Conservation (phyloP, 2,797 vertebrate species). For the Aplochiton taeniatus region DNA sequence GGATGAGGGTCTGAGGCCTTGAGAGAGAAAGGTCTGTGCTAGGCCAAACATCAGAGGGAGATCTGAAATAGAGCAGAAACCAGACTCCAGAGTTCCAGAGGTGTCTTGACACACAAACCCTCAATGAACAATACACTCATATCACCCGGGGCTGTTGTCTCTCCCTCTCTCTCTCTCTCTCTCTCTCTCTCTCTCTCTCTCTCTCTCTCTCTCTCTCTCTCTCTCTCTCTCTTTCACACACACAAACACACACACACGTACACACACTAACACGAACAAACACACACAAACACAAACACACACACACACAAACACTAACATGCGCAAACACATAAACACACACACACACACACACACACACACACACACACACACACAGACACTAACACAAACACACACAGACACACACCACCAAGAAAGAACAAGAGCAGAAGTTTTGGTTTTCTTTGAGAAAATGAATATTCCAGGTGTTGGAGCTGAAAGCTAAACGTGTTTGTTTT, state of each 20-base stretch:
- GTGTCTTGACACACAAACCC: slow-evolving; percentile 39
- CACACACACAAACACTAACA: neutral
- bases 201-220: too few species aligned
- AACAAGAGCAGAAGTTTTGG: slow-evolving; percentile 33
- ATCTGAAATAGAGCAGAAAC: slow-evolving; percentile 61
- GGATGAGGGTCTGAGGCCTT: slow-evolving; percentile 59
- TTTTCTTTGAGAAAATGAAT: too few species aligned
- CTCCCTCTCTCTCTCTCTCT: too few species aligned
- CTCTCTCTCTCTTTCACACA: too few species aligned
- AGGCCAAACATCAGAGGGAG: slow-evolving; percentile 56
- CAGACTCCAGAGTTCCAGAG: slow-evolving; percentile 34
- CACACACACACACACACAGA: slow-evolving; percentile 12
- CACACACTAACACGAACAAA: slow-evolving; percentile 58
- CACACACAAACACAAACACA: slow-evolving; percentile 44
- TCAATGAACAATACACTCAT: slow-evolving; percentile 64
- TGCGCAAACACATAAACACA: slow-evolving; percentile 7
- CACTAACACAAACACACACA: neutral
- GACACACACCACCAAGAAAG: slow-evolving; percentile 24
- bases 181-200: too few species aligned
- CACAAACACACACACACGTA: slow-evolving; percentile 8
- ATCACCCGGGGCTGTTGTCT: slow-evolving; percentile 70
- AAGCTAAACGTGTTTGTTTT: slow-evolving; percentile 1
- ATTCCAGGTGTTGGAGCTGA: neutral
- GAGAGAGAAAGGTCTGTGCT: slow-evolving; percentile 58
- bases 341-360: slow-evolving; percentile 23